Evolutionary conservation across 2,797 vertebrate genomes (phyloP).

Genomic region (Triplophysa bombifrons): DNA sequence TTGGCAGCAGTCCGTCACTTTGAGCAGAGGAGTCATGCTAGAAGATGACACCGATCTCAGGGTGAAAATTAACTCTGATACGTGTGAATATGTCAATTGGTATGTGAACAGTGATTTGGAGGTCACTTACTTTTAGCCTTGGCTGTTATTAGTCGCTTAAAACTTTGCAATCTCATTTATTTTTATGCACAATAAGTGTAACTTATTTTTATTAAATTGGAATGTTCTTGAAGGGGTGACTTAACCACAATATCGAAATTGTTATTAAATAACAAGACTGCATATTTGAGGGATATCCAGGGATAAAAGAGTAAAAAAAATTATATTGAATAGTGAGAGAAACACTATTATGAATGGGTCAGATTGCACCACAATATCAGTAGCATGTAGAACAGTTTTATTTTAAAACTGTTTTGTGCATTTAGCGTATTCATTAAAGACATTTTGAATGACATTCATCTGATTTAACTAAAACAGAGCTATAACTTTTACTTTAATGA

Average conservation of each 20-base stretch:
- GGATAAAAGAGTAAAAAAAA: background rate
- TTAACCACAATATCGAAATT: constrained; percentile 3
- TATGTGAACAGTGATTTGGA: background rate
- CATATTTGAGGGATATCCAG: background rate
- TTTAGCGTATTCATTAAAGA: background rate
- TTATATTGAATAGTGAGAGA: background rate
- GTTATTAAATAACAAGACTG: constrained; percentile 46
- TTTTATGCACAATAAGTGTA: background rate
- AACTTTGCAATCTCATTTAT: background rate
- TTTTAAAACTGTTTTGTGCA: constrained; percentile 14
- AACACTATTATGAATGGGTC: background rate
- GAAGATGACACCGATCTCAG: constrained; percentile 10
- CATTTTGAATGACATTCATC: background rate
- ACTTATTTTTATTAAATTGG: background rate
- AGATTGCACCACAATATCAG: background rate
- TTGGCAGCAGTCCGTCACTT: constrained; percentile 25
- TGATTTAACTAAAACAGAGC: constrained; percentile 8
- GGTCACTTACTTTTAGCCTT: constrained; percentile 3
- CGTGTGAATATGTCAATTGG: background rate
- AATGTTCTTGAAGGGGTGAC: background rate
- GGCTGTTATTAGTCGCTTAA: too few species aligned
- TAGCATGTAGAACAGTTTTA: constrained; percentile 19
- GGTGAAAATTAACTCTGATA: constrained; percentile 1
- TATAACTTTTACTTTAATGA: background rate
- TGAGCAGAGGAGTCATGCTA: constrained; percentile 6